phyloP scores from a whole-genome alignment of 2,797 vertebrate species.

The Siniperca obscura region DNA sequence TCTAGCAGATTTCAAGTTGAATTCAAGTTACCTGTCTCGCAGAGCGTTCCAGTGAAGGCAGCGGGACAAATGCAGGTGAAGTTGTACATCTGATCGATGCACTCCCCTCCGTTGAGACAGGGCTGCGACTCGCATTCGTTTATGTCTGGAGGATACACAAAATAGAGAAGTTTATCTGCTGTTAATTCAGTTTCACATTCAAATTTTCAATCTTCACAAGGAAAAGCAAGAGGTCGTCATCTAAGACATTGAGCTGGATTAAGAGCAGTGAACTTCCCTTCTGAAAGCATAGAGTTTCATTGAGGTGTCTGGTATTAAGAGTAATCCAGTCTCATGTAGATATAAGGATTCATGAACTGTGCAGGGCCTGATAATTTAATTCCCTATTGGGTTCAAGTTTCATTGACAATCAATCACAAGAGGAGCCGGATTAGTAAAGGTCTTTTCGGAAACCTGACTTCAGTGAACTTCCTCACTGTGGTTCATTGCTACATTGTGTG shows the following conservation, averaged over 20 bases:
- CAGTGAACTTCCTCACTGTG: slow-evolving; percentile 47
- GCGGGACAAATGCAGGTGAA: slow-evolving; percentile 90
- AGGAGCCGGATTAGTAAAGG: slow-evolving; percentile 51
- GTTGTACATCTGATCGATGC: slow-evolving; percentile 85
- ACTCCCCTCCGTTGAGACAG: slow-evolving; percentile 91
- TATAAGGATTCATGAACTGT: slow-evolving; percentile 70
- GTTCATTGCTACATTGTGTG: slow-evolving; percentile 48
- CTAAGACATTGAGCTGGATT: slow-evolving; percentile 57
- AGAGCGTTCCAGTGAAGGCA: slow-evolving; percentile 88
- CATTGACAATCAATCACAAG: slow-evolving; percentile 68
- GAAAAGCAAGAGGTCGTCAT: slow-evolving; percentile 50
- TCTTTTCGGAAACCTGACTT: slow-evolving; percentile 50
- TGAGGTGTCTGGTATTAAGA: slow-evolving; percentile 80
- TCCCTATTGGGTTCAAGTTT: slow-evolving; percentile 71
- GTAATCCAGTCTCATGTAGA: slow-evolving; percentile 78
- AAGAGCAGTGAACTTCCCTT: slow-evolving; percentile 49
- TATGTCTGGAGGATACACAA: slow-evolving; percentile 83
- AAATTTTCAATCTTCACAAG: slow-evolving; percentile 32
- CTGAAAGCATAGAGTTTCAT: slow-evolving; percentile 71
- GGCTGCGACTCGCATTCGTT: slow-evolving; percentile 90
- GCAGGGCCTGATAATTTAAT: slow-evolving; percentile 66
- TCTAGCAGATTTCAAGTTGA: slow-evolving; percentile 5
- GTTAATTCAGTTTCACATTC: slow-evolving; percentile 37
- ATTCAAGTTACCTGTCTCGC: slow-evolving; percentile 89
- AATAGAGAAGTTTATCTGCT: slow-evolving; percentile 25